Conservation (phyloP, 2,797 vertebrate genomes). For the Sparus aurata region DNA sequence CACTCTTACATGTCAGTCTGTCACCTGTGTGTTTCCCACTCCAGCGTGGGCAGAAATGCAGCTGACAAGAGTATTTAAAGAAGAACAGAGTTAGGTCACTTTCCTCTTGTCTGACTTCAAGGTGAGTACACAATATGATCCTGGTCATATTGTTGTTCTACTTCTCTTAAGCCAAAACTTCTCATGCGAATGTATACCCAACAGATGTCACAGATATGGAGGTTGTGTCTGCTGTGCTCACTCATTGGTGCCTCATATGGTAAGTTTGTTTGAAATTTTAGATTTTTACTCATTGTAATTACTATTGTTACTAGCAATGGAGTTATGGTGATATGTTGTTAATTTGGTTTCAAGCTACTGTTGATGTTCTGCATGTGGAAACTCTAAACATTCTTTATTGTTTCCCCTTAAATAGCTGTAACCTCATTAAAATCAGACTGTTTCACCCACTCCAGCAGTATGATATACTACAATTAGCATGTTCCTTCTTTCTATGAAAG, state of each 20-base stretch:
- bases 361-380: background rate
- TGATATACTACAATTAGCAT: background rate
- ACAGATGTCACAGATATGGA: slow-evolving; percentile 73
- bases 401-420: background rate
- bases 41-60: background rate
- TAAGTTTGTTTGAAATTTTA: slow-evolving; percentile 32
- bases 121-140: slow-evolving; percentile 48
- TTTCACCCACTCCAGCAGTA: background rate
- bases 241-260: slow-evolving; percentile 62
- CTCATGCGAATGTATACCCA: slow-evolving; percentile 9
- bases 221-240: slow-evolving; percentile 57
- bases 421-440: background rate
- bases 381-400: background rate
- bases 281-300: background rate
- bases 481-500: background rate
- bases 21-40: slow-evolving; percentile 70
- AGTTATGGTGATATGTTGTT: background rate
- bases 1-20: background rate
- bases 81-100: background rate
- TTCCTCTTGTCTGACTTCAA: background rate
- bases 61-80: slow-evolving; percentile 35
- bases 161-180: background rate
- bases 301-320: no score
- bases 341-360: background rate
- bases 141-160: background rate